These are phyloP conservation scores for Corythoichthys intestinalis DNA, from an alignment of 2,113 vertebrate species.

Conservation along the genomic window DNA sequence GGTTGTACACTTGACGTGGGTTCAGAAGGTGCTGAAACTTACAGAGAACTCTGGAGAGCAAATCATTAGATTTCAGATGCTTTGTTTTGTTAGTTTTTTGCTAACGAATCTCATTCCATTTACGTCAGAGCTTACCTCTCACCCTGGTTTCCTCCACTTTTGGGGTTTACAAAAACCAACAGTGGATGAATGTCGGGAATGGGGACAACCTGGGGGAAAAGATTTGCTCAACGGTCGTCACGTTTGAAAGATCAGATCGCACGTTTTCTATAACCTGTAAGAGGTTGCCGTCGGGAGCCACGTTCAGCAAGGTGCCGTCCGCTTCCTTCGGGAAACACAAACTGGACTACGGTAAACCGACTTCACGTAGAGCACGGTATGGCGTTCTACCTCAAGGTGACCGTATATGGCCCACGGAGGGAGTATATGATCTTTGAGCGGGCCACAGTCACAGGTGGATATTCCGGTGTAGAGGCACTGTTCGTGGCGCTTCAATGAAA, in stretches of 20 bases:
- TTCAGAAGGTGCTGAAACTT: conserved; percentile 90
- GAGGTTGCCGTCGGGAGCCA: conserved; percentile 76
- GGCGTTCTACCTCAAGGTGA: conserved; percentile 76
- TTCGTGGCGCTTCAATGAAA: conserved; percentile 78
- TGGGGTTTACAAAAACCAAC: conserved; percentile 89
- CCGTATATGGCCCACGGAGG: conserved; percentile 86
- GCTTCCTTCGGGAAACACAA: conserved; percentile 56
- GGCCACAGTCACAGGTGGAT: conserved; percentile 79
- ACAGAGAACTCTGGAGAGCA: conserved; percentile 77
- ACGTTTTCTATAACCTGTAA: conserved; percentile 72
- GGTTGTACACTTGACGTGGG: conserved; percentile 87
- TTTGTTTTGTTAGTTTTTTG: background rate
- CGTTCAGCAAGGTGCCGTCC: conserved; percentile 68
- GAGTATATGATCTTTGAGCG: conserved; percentile 82
- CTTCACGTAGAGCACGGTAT: background rate
- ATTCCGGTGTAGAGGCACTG: conserved; percentile 73
- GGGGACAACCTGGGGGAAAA: conserved; percentile 71
- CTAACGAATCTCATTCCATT: background rate
- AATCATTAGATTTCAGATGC: background rate
- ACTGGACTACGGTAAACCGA: too few species aligned
- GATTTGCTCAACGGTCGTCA: background rate
- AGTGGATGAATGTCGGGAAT: conserved; percentile 80
- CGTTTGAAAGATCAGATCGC: background rate
- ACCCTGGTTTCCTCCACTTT: conserved; percentile 91
- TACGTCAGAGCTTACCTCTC: conserved; percentile 70